Conservation (phyloP, 2,888 invertebrate genomes). For the Hyalella azteca region DNA sequence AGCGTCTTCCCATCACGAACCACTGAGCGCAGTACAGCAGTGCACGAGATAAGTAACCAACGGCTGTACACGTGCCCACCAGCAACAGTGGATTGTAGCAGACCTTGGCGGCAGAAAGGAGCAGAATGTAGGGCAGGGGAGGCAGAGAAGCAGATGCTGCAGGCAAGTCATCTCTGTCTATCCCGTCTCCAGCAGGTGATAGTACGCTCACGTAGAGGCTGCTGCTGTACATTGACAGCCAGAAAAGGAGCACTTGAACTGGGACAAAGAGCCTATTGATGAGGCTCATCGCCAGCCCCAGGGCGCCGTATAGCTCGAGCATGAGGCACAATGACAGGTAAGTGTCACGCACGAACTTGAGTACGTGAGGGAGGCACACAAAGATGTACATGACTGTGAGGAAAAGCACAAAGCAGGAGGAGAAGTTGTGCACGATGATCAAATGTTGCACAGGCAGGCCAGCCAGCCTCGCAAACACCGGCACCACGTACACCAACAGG, state of each 20-base stretch:
- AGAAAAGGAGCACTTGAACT: slow-evolving; percentile 66
- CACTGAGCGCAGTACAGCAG: slow-evolving; percentile 64
- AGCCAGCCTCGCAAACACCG: slow-evolving; percentile 65
- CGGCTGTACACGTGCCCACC: slow-evolving; percentile 66
- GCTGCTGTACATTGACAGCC: slow-evolving; percentile 65
- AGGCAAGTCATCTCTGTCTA: slow-evolving; percentile 27
- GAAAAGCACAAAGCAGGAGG: slow-evolving; percentile 64
- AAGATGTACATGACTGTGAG: slow-evolving; percentile 58
- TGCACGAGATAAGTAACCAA: slow-evolving; percentile 65
- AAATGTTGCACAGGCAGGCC: slow-evolving; percentile 63
- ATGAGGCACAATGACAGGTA: slow-evolving; percentile 45
- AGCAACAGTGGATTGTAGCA: slow-evolving; percentile 67
- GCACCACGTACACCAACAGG: slow-evolving; percentile 65
- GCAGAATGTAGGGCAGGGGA: slow-evolving; percentile 60
- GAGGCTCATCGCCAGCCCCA: slow-evolving; percentile 62
- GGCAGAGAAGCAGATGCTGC: slow-evolving; percentile 42
- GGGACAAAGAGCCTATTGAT: slow-evolving; percentile 65
- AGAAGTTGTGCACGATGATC: slow-evolving; percentile 64
- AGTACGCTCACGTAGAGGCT: slow-evolving; percentile 61
- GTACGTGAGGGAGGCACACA: slow-evolving; percentile 57
- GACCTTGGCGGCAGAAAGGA: slow-evolving; percentile 64
- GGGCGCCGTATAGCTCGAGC: slow-evolving; percentile 51
- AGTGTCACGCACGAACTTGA: slow-evolving; percentile 52
- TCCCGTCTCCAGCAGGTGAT: neutral
- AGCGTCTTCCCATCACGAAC: slow-evolving; percentile 63